Conservation (phyloP, 2,888 invertebrate genomes). For the Nymphalis polychloros region DNA sequence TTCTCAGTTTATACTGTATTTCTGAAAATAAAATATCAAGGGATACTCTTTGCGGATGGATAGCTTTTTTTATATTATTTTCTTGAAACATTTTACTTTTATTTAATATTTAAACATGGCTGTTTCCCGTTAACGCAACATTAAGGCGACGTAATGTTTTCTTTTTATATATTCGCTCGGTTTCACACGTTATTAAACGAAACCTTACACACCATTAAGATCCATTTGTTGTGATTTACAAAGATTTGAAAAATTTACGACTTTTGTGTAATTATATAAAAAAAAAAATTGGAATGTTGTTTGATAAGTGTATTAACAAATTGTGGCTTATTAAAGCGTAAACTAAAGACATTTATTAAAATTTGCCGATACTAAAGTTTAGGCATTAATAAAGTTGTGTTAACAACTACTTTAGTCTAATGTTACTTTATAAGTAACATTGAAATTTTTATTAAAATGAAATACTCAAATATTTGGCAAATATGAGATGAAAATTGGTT, state of each 20-base stretch:
- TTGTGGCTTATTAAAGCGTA: too few relatives aligned
- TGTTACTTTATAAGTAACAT: too few relatives aligned
- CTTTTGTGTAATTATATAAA: conserved; percentile 9
- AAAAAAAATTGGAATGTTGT: not conserved
- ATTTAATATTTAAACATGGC: conserved; percentile 11
- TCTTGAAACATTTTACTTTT: conserved; percentile 12
- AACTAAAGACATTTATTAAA: too few relatives aligned
- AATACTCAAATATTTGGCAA: too few relatives aligned
- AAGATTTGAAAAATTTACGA: conserved; percentile 15
- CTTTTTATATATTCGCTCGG: conserved; percentile 22
- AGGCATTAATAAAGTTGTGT: too few relatives aligned
- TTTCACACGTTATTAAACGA: conserved; percentile 35
- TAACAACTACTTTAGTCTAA: too few relatives aligned
- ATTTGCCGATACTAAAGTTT: too few relatives aligned
- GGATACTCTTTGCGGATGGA: not conserved
- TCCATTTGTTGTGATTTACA: conserved; percentile 29
- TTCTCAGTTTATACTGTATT: conserved; percentile 3
- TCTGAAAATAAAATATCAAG: not conserved
- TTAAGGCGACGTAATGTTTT: conserved; percentile 31
- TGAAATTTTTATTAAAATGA: too few relatives aligned
- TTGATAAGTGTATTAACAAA: too few relatives aligned
- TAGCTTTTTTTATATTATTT: conserved; percentile 18
- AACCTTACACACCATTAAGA: conserved; percentile 32
- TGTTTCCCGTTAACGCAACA: conserved; percentile 22
- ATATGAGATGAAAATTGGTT: too few relatives aligned